phyloP scores from a whole-genome alignment of 2,797 vertebrate species.

The Rhinoraja longicauda region DNA sequence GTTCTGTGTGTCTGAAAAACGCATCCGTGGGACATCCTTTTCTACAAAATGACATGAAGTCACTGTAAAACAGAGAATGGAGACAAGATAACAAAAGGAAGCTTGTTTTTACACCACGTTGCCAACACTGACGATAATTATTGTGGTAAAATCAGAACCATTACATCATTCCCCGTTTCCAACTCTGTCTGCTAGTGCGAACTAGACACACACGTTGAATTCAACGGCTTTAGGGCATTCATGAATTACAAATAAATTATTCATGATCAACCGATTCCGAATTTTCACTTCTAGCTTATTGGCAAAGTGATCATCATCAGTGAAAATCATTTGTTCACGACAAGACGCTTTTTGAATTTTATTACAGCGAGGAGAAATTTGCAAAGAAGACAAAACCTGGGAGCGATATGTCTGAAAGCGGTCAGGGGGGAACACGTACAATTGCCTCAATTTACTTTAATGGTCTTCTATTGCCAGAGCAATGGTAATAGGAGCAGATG shows the following conservation, averaged over 20 bases:
- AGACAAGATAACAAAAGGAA: not conserved
- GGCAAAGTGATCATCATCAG: not conserved
- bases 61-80: not conserved
- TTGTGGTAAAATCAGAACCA: not conserved
- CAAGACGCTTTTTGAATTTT: not conserved
- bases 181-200: not conserved
- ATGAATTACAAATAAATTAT: not conserved
- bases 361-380: not conserved
- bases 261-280: not conserved
- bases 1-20: not conserved
- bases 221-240: not conserved
- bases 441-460: slow-evolving; percentile 34
- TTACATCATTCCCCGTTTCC: not conserved
- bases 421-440: not conserved
- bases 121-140: not conserved
- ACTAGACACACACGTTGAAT: not conserved
- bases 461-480: not conserved
- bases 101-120: not conserved
- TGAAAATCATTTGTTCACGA: not conserved
- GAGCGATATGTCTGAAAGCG: not conserved
- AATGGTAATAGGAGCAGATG: not conserved
- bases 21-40: not conserved
- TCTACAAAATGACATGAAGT: no score
- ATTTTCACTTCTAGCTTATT: not conserved
- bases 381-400: not conserved